A percentile compares a stretch with the other conserved stretches of the same genome.
Conservation (phyloP, 92 coral and sea anemone genomes). For the Desmophyllum pertusum region DNA sequence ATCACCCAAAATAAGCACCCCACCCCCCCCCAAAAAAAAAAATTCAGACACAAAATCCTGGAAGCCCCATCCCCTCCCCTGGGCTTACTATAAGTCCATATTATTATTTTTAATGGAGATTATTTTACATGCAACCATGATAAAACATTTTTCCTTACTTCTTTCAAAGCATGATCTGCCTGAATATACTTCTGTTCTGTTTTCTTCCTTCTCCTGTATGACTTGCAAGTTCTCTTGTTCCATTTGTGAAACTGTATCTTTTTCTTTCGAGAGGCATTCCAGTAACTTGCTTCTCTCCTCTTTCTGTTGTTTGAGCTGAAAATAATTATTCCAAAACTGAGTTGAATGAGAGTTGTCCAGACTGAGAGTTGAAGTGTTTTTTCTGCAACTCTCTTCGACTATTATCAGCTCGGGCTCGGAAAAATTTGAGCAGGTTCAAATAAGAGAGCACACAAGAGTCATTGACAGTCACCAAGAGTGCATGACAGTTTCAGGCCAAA, state of each 20-base stretch:
- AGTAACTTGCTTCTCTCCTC: slow-evolving; percentile 70
- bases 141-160: slow-evolving; percentile 38
- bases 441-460: too few relatives aligned
- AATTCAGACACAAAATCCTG: too few relatives aligned
- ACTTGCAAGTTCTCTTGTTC: slow-evolving; percentile 55
- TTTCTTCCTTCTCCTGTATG: slow-evolving; percentile 61
- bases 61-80: too few relatives aligned
- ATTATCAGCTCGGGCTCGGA: too few relatives aligned
- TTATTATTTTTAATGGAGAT: not conserved
- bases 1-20: too few relatives aligned
- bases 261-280: slow-evolving; percentile 72
- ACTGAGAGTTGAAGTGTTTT: too few relatives aligned
- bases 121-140: not conserved
- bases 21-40: too few relatives aligned
- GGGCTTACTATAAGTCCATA: too few relatives aligned
- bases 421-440: too few relatives aligned
- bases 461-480: too few relatives aligned
- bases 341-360: not conserved
- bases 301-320: slow-evolving; percentile 60
- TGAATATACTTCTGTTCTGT: slow-evolving; percentile 56
- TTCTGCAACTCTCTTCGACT: too few relatives aligned
- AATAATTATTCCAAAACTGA: not conserved
- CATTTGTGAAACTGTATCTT: slow-evolving; percentile 56
- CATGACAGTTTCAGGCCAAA: too few relatives aligned
- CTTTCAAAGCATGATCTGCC: slow-evolving; percentile 61